Evolutionary conservation across 2,888 invertebrate genomes (phyloP).

Genomic region (Gryllus longicercus): DNA sequence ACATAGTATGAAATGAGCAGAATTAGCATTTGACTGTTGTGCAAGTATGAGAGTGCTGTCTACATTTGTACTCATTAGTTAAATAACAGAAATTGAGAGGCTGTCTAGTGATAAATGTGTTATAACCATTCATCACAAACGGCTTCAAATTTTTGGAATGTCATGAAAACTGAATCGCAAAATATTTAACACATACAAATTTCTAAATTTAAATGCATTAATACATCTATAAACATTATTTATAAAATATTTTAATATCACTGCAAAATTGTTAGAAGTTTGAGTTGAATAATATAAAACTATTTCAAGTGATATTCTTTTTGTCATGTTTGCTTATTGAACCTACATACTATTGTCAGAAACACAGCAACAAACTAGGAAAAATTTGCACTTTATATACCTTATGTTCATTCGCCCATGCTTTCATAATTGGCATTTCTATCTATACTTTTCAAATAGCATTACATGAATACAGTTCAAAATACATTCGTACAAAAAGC

Average conservation of each 20-base stretch:
- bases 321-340: not conserved
- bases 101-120: too few relatives aligned
- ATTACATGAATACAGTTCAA: too few relatives aligned
- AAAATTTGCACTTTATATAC: not conserved
- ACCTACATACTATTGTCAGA: slow-evolving; percentile 1
- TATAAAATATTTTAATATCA: slow-evolving; percentile 1
- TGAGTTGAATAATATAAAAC: not conserved
- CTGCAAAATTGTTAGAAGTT: not conserved
- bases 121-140: not conserved
- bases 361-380: slow-evolving; percentile 7
- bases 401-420: not conserved
- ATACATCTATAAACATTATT: not conserved
- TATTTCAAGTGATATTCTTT: not conserved
- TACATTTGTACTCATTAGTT: too few relatives aligned
- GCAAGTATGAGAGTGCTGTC: too few relatives aligned
- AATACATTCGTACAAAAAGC: too few relatives aligned
- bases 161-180: not conserved
- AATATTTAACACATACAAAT: not conserved
- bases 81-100: too few relatives aligned
- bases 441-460: too few relatives aligned
- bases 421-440: not conserved
- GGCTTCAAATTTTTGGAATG: not conserved
- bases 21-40: too few relatives aligned
- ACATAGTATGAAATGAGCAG: too few relatives aligned
- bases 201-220: not conserved